Percentiles rank a stretch among this genome's conserved stretches.
Conservation (phyloP, 2,888 invertebrate genomes). For the Brachylomia viminalis region DNA sequence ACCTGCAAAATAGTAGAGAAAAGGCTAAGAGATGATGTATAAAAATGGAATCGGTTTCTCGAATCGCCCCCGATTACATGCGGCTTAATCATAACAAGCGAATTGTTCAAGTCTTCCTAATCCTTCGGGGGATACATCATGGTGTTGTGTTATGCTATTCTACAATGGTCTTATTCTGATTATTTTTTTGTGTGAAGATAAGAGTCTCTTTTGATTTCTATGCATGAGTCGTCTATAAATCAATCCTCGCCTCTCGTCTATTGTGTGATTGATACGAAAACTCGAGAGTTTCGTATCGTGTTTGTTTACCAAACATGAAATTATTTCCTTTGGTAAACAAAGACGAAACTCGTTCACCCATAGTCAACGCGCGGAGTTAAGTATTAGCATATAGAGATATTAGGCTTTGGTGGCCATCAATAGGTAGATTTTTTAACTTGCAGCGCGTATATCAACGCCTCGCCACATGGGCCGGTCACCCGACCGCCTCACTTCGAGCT, state of each 20-base stretch:
- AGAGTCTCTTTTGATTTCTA: background rate
- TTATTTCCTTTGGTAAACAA: background rate
- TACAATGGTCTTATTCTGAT: background rate
- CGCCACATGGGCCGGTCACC: conserved; percentile 91
- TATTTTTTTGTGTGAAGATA: background rate
- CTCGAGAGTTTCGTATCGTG: background rate
- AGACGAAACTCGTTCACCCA: background rate
- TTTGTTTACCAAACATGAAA: background rate
- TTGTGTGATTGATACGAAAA: background rate
- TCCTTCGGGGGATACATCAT: background rate
- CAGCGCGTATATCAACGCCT: conserved; percentile 81
- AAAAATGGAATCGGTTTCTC: background rate
- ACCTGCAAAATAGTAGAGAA: no score
- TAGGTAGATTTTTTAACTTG: no score
- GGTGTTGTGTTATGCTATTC: background rate
- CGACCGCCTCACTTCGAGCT: conserved; percentile 94
- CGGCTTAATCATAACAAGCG: background rate
- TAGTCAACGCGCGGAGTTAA: background rate
- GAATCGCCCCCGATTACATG: background rate
- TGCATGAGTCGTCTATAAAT: background rate
- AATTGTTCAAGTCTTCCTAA: background rate
- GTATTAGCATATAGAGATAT: no score
- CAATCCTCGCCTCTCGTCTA: background rate
- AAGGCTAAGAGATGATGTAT: no score
- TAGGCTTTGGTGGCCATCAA: no score